Evolutionary conservation across 2,797 vertebrate genomes (phyloP).

Genomic region (Valencia hispanica): DNA sequence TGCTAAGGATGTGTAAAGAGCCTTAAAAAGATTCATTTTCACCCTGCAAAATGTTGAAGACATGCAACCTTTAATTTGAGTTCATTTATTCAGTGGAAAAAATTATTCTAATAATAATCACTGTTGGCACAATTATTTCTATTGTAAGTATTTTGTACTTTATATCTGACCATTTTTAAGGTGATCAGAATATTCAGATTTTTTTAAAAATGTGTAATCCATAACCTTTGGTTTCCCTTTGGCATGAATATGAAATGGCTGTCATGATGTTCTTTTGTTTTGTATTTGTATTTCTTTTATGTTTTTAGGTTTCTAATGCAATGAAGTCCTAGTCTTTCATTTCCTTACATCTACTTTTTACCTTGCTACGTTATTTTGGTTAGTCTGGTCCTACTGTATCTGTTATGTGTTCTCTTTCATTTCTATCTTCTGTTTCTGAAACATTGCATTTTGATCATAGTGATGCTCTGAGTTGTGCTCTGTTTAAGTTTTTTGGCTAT

Average conservation of each 20-base stretch:
- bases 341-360: background rate
- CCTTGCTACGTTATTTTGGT: background rate
- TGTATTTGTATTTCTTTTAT: background rate
- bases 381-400: background rate
- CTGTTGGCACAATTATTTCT: background rate
- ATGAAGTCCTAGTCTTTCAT: background rate
- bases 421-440: background rate
- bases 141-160: background rate
- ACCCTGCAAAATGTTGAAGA: background rate
- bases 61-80: background rate
- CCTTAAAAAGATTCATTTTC: background rate
- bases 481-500: background rate
- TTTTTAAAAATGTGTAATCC: too few species aligned
- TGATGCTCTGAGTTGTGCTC: background rate
- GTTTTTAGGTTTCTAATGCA: background rate
- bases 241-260: background rate
- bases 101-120: background rate
- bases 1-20: background rate
- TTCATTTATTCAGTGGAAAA: background rate
- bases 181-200: too few species aligned
- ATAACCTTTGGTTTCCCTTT: too few species aligned
- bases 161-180: background rate
- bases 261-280: background rate
- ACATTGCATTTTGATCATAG: background rate
- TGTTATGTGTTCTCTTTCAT: background rate